phyloP scores from a whole-genome alignment of 2,113 vertebrate genomes.

The Eclectus roratus region DNA sequence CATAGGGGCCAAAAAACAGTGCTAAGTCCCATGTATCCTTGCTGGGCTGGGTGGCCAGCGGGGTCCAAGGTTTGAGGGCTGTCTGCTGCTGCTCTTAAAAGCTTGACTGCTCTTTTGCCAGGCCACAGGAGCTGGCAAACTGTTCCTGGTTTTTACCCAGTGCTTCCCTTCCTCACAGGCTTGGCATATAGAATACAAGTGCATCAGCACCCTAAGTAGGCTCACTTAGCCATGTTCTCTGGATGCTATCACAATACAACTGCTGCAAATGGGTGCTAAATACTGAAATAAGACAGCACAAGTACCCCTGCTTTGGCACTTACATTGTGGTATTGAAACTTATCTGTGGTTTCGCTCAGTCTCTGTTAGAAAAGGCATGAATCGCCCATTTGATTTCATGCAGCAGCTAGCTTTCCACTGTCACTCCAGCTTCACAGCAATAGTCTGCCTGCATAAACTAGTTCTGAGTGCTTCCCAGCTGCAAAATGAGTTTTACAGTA shows the following conservation, averaged over 20 bases:
- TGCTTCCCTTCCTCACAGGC: neutral
- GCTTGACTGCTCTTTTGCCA: neutral
- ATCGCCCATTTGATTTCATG: neutral
- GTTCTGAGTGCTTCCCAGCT: neutral
- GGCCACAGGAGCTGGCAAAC: neutral
- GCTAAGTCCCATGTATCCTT: accelerated
- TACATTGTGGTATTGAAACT: neutral
- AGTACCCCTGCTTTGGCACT: neutral
- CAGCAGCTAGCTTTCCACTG: neutral
- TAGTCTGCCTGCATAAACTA: neutral
- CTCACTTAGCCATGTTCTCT: neutral
- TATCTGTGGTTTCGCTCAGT: neutral
- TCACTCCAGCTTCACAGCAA: neutral
- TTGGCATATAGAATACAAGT: neutral
- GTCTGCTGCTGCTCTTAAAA: neutral
- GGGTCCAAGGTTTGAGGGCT: neutral
- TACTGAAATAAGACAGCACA: neutral
- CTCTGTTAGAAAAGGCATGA: neutral
- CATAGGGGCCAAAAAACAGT: neutral
- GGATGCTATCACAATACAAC: neutral
- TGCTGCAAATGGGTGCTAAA: neutral
- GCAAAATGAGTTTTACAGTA: slow-evolving; percentile 2
- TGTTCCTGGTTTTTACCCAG: neutral
- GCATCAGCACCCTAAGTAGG: neutral
- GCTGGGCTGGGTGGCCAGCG: neutral